Conservation (phyloP, 2,113 vertebrate genomes). For the Lophotis ruficrista region DNA sequence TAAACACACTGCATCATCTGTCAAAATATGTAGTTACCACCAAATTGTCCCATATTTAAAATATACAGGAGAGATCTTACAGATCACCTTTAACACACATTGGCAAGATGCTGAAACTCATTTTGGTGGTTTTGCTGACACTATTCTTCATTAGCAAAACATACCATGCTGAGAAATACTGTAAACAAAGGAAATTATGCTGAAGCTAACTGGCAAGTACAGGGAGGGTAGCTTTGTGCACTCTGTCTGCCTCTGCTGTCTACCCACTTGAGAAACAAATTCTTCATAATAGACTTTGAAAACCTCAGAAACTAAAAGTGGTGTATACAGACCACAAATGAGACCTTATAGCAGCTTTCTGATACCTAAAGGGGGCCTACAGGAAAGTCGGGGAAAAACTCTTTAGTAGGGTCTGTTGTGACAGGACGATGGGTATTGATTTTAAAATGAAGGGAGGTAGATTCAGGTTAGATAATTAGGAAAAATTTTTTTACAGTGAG, state of each 20-base stretch:
- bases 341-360: no score
- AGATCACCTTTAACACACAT: neutral
- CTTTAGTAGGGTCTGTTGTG: no score
- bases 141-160: neutral
- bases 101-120: neutral
- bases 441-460: no score
- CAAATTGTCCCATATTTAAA: neutral
- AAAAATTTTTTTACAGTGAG: no score
- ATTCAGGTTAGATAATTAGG: no score
- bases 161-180: neutral
- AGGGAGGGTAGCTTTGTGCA: neutral
- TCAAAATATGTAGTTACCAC: neutral
- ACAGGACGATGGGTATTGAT: no score
- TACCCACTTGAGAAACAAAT: neutral
- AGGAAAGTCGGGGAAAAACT: no score
- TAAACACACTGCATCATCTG: neutral
- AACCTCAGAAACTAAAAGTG: neutral
- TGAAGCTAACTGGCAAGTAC: neutral
- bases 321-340: neutral
- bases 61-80: neutral
- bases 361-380: no score
- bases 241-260: neutral
- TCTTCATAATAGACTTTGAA: neutral
- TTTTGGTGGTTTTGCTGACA: neutral
- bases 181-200: neutral